phyloP scores from a whole-genome alignment of 1,140 invertebrate species.

The Atta texana region DNA sequence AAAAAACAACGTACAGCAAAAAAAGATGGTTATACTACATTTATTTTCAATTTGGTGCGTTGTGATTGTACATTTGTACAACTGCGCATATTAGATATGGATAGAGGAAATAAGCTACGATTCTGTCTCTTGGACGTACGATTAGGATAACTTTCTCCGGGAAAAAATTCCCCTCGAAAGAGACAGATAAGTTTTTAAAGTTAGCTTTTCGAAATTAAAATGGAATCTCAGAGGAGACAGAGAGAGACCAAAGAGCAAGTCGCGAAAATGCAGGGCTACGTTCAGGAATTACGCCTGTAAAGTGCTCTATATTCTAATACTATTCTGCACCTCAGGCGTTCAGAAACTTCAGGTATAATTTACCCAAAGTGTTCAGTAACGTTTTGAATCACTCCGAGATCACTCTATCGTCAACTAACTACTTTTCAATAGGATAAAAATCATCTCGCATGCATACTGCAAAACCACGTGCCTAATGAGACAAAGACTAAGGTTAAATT shows the following conservation, averaged over 20 bases:
- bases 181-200: constrained; percentile 1
- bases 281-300: too few species aligned
- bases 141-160: not conserved
- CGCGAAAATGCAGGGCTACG: not conserved
- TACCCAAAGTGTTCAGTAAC: too few species aligned
- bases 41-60: not conserved
- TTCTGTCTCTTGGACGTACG: constrained; percentile 4
- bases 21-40: not conserved
- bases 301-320: too few species aligned
- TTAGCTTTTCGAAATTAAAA: constrained; percentile 26
- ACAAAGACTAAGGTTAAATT: too few species aligned
- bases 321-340: too few species aligned
- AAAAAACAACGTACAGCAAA: too few species aligned
- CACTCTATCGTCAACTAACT: too few species aligned
- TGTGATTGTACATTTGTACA: not conserved
- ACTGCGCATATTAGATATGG: not conserved
- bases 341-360: too few species aligned
- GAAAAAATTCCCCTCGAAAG: not conserved
- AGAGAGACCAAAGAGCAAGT: not conserved
- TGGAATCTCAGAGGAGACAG: constrained; percentile 21
- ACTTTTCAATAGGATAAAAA: too few species aligned
- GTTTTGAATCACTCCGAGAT: too few species aligned
- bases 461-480: too few species aligned
- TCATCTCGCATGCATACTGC: too few species aligned
- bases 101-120: not conserved